Evolutionary conservation across 2,797 vertebrate species (phyloP), one percentile per base, ranked within the genome.

Genomic region (Alcedo atthis): DNA sequence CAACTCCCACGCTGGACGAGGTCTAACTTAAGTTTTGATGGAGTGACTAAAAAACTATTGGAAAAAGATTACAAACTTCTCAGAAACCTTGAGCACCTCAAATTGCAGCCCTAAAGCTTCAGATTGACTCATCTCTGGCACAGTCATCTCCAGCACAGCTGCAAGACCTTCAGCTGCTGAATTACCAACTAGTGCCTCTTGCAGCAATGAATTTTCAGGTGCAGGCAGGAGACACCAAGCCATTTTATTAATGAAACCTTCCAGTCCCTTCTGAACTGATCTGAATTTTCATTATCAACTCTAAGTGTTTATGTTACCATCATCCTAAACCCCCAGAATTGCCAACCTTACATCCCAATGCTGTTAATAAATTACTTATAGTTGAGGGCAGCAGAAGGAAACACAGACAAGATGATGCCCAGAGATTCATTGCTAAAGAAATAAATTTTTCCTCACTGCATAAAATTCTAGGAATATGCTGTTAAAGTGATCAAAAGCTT

Each of bases 401-500:
- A 42, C 45, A 16, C 2, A 1, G 57, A 75, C 37, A 79, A 81
- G 42, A 22, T 0, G 0, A 90, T 63, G 42, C 26, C 68, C 73
- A 70, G 43, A 92, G 63, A 87, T 42, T n/a, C 63, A 83, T 32
- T 67, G 59, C 66, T 67, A 54, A 53, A n/a, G 73, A 87, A 90
- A 94, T 92, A 83, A 61, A 81, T 92, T 83, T 81, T 53, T 59
- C 45, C 78, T 73, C 42, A 22, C 59, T 61, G 62, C 67, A 85
- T 58, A 92, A 85, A 90, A 73, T 59, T 68, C 62, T 17, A 94
- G 35, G n/a, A 92, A 87, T 5, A 21, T 55, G 85, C 76, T 85
- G 58, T 66, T 91, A 51, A 93, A 94, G 81, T 87, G 94, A 90
- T 90, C 94, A 92, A 82, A 91, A 87, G 79, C 81, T 90, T 51